These are phyloP conservation scores for Bombyx mandarina DNA, from an alignment of 1,140 invertebrate species.

Conservation along the genomic window DNA sequence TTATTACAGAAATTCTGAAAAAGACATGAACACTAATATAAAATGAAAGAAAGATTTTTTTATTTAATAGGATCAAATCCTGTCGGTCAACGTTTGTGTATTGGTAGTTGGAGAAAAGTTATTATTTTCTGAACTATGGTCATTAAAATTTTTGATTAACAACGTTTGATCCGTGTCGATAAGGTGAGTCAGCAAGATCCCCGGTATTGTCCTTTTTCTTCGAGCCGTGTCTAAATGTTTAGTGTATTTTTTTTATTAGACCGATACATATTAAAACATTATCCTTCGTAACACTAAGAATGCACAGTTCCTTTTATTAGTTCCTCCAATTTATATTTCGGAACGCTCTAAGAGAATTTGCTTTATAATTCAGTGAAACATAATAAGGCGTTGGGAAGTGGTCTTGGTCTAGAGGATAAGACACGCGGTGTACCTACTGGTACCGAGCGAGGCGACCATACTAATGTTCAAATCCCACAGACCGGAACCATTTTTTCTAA, in stretches of 20 bases:
- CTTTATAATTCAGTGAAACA: no score
- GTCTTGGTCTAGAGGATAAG: no score
- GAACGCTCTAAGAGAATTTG: no score
- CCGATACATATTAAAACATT: constrained; percentile 51
- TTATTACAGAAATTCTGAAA: background rate
- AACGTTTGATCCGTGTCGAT: constrained; percentile 65
- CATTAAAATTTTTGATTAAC: constrained; percentile 71
- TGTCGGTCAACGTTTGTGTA: constrained; percentile 21
- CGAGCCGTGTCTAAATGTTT: constrained; percentile 59
- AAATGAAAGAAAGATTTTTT: background rate
- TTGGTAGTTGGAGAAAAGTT: constrained; percentile 57
- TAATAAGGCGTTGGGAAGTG: no score
- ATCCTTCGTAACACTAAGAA: constrained; percentile 35
- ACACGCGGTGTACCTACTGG: no score
- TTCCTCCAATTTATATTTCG: no score
- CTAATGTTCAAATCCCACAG: no score
- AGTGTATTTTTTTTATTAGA: constrained; percentile 46
- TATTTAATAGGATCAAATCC: constrained; percentile 34
- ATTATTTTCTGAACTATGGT: constrained; percentile 70
- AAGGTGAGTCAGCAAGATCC: constrained; percentile 56
- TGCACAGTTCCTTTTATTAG: constrained; percentile 20
- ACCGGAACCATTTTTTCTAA: no score
- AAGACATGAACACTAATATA: background rate
- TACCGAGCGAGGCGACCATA: no score
- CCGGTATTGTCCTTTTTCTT: constrained; percentile 48